Evolutionary conservation across 2,113 vertebrate genomes (phyloP).

Genomic region (Cottus gobio): DNA sequence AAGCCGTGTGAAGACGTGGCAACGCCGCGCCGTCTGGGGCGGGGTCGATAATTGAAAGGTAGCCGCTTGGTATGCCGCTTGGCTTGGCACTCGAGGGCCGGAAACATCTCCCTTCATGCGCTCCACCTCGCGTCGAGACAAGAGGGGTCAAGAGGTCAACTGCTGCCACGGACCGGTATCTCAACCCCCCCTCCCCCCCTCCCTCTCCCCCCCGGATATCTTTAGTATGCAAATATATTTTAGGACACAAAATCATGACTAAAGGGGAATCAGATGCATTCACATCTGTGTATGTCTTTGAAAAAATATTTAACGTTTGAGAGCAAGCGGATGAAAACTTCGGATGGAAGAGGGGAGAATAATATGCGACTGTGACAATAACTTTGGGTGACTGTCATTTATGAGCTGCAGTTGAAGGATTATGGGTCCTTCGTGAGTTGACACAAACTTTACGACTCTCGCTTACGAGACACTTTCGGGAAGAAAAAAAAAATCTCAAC

Average conservation of each 20-base stretch:
- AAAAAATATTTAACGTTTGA: neutral
- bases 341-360: neutral
- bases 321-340: neutral
- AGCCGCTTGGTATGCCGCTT: conserved; percentile 39
- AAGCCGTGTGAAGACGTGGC: conserved; percentile 38
- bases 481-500: neutral
- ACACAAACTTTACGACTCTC: neutral
- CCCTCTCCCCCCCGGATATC: too few species aligned
- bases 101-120: conserved; percentile 29
- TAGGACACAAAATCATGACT: neutral
- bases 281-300: too few species aligned
- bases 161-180: neutral
- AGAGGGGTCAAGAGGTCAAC: neutral
- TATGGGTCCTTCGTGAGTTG: neutral
- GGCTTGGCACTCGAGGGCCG: conserved; percentile 40
- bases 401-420: neutral
- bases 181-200: neutral
- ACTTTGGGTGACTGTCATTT: neutral
- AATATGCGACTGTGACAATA: neutral
- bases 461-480: neutral
- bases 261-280: too few species aligned
- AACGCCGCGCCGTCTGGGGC: conserved; percentile 3
- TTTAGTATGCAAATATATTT: neutral
- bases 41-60: conserved; percentile 58
- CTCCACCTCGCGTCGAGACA: neutral